Conservation (phyloP, 1,140 invertebrate species). For the Panagrolaimus sp. region DNA sequence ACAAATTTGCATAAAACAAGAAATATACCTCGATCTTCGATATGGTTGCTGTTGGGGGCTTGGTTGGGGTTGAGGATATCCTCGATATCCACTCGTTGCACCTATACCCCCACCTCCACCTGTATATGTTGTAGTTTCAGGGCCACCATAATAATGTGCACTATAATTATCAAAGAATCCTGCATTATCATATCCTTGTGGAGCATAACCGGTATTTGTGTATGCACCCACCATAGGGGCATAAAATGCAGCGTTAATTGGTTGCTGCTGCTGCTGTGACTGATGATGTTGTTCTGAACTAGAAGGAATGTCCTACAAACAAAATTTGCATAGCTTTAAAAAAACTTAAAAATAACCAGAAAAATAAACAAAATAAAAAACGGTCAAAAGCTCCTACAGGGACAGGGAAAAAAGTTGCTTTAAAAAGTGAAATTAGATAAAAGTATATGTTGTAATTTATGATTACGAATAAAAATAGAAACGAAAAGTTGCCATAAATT, state of each 20-base stretch:
- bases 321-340: no score
- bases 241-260: constrained; percentile 10
- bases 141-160: neutral
- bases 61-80: constrained; percentile 33
- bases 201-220: constrained; percentile 2
- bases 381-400: no score
- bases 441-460: no score
- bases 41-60: constrained; percentile 18
- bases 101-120: neutral
- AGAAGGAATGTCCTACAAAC: constrained; percentile 7
- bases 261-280: neutral
- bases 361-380: no score
- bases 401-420: no score
- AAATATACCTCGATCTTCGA: constrained; percentile 20
- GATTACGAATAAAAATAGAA: no score
- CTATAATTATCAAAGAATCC: neutral
- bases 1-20: no score
- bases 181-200: constrained; percentile 4
- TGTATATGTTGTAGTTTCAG: no score
- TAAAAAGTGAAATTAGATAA: no score
- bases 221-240: constrained; percentile 1
- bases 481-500: no score
- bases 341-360: no score
- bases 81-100: constrained; percentile 21
- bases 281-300: neutral